Evolutionary conservation across 2,797 vertebrate species (phyloP).

Genomic region (Smutsia gigantea): DNA sequence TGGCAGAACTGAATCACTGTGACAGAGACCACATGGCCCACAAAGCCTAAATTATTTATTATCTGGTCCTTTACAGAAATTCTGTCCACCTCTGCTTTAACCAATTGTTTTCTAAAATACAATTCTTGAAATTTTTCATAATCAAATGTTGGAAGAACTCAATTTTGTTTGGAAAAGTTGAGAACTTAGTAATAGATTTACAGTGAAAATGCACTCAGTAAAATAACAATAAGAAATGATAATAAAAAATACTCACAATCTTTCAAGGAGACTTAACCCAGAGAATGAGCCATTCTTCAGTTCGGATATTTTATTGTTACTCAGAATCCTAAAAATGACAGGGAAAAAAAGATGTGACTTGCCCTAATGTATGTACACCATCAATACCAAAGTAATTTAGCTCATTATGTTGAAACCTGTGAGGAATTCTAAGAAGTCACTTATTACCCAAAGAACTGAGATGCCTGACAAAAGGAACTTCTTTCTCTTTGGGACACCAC

Average conservation of each 20-base stretch:
- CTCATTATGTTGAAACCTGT: neutral
- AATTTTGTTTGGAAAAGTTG: neutral
- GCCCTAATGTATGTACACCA: neutral
- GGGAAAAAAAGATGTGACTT: constrained; percentile 49
- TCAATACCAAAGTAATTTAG: constrained; percentile 7
- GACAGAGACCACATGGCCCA: neutral
- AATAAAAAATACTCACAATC: constrained; percentile 93
- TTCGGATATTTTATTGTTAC: constrained; percentile 97
- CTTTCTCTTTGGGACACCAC: neutral
- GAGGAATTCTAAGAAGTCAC: neutral
- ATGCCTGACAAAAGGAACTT: neutral
- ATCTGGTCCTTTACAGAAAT: neutral
- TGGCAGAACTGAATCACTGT: neutral
- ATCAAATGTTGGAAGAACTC: neutral
- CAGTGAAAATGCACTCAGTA: constrained; percentile 18
- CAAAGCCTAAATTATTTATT: neutral
- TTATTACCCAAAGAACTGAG: neutral
- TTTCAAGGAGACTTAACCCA: constrained; percentile 93
- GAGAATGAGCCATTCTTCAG: constrained; percentile 96
- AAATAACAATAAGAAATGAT: constrained; percentile 12
- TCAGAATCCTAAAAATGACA: constrained; percentile 93
- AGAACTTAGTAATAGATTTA: neutral
- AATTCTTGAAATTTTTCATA: neutral
- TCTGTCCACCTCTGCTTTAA: neutral
- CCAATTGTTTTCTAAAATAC: neutral